Evolutionary conservation across 2,113 vertebrate species (phyloP), one percentile per base, ranked within the genome.

Genomic region (Elephas maximus): DNA sequence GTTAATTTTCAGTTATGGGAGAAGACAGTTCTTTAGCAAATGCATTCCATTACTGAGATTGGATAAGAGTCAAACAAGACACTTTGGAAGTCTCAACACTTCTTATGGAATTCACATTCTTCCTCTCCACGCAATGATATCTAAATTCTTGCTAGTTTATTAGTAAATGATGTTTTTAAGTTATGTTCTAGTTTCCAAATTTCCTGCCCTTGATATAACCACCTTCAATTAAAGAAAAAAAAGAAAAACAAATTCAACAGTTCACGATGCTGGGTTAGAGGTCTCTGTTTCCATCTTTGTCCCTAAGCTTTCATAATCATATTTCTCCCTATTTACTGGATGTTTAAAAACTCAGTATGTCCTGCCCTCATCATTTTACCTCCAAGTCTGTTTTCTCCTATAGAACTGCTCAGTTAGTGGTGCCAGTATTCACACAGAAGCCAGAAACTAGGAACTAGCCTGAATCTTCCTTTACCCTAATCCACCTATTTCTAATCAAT

Each of bases 111-210:
- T 73, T 53, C 33, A 17, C 12, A 12, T 63, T 41, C 8, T 69
- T 69, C 26, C 5, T 62, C 23, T 79, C 3, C 1, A 10, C 41
- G 33, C 5, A 79, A 9, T 28, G 12, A 10, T 67, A 26, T 76
- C 48, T 57, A 89, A 53, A 48, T 6, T 2, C 76, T 83, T 67
- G 15, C 6, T 80, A 69, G 11, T 60, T 73, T 80, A 74, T 84
- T 74, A 63, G 74, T 14, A 79, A 86, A 63, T 41, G 2, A 48
- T 87, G 26, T 51, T 96, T 96, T 93, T 17, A 78, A 93, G 81
- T 73, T 30, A 0, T 41, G 57, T 3, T 24, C 30, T 78, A 79
- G 0, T 44, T 89, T 23, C 71, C 30, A 93, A 91, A 26, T 73
- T 71, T 57, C 6, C 20, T 53, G 17, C 4, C 4, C 21, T 79